Conservation (phyloP, 2,113 vertebrate species). For the Mormyrus lacerda region DNA sequence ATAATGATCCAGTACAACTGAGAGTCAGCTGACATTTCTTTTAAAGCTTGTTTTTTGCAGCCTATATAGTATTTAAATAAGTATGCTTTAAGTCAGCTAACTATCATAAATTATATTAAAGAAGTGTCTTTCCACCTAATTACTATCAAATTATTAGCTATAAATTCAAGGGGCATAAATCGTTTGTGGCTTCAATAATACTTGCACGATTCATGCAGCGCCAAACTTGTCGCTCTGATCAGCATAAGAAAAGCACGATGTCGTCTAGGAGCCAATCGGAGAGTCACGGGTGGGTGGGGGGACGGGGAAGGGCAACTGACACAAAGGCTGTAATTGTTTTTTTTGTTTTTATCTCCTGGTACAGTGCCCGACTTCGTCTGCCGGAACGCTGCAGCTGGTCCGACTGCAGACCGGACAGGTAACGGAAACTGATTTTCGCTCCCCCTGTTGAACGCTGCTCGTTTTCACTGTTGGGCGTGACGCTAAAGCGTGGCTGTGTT, state of each 20-base stretch:
- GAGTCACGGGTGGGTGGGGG: background rate
- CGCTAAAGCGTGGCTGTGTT: background rate
- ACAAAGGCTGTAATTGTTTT: background rate
- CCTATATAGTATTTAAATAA: background rate
- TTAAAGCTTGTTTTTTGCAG: background rate
- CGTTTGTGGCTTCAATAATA: background rate
- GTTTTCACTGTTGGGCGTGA: background rate
- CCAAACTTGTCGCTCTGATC: background rate
- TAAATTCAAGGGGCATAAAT: background rate
- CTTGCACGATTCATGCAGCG: background rate
- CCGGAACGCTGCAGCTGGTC: conserved; percentile 47
- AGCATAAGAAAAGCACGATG: background rate
- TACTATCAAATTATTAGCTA: background rate
- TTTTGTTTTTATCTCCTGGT: conserved; percentile 32
- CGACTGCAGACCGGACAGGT: conserved; percentile 51
- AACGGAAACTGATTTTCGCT: conserved; percentile 11
- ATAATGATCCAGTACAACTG: conserved; percentile 8
- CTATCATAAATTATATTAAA: background rate
- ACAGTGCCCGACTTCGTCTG: conserved; percentile 51
- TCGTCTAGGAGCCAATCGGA: background rate
- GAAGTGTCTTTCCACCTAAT: background rate
- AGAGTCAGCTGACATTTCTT: background rate
- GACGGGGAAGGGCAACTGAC: background rate
- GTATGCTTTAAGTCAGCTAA: background rate
- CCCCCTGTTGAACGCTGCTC: no score